Percentiles rank a stretch among this genome's conserved stretches.
Evolutionary conservation across 2,797 vertebrate species (phyloP).

Genomic region (Leuciscus waleckii): DNA sequence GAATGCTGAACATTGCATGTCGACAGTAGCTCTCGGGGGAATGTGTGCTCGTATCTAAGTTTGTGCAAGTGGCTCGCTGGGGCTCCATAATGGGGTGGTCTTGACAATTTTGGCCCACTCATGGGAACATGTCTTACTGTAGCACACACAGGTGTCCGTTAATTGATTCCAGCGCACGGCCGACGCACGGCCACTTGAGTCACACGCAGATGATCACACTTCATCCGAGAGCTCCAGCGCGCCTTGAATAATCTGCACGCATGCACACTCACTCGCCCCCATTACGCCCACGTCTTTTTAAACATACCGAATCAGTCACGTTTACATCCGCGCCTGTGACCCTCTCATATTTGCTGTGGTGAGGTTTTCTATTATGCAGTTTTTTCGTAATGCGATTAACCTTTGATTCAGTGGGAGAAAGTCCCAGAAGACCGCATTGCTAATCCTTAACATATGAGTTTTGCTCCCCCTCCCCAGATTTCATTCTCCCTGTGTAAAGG

Average conservation of each 20-base stretch:
- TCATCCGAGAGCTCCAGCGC: slow-evolving; percentile 2
- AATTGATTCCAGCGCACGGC: slow-evolving; percentile 24
- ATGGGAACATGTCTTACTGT: neutral
- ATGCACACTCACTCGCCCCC: neutral
- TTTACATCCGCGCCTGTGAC: neutral
- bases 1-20: neutral
- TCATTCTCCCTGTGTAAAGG: neutral
- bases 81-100: slow-evolving; percentile 1
- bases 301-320: slow-evolving; percentile 1
- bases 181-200: slow-evolving; percentile 8
- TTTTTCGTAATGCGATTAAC: slow-evolving; percentile 54
- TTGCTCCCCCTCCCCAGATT: neutral
- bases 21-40: slow-evolving; percentile 3
- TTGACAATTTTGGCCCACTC: neutral
- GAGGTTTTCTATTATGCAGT: slow-evolving; percentile 42
- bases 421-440: slow-evolving; percentile 41
- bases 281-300: slow-evolving; percentile 17
- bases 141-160: slow-evolving; percentile 22
- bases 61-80: slow-evolving; percentile 21
- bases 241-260: slow-evolving; percentile 14
- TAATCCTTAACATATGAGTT: slow-evolving; percentile 54
- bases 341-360: slow-evolving; percentile 34
- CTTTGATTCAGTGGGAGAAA: slow-evolving; percentile 46
- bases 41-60: slow-evolving; percentile 19
- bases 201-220: slow-evolving; percentile 4